A percentile compares a stretch with the other conserved stretches of the same genome.
These are phyloP conservation scores for Acheta domesticus DNA, from an alignment of 2,888 invertebrate genomes.

Conservation along the genomic window DNA sequence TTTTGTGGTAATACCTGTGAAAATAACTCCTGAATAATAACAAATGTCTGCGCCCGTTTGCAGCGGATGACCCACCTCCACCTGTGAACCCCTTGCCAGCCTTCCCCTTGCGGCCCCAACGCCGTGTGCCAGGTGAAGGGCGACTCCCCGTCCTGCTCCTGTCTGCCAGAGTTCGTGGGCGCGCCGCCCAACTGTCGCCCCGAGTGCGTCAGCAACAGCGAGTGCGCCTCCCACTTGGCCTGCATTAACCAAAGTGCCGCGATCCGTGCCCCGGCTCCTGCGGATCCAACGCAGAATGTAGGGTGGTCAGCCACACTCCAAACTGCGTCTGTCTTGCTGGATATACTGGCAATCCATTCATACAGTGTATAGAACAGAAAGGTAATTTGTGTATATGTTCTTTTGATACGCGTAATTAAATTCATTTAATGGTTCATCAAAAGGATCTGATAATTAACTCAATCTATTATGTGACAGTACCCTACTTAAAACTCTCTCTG, in stretches of 20 bases:
- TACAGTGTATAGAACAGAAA: conserved; percentile 47
- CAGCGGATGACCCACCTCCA: conserved; percentile 31
- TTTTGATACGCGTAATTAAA: conserved; percentile 19
- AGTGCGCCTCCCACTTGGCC: conserved; percentile 49
- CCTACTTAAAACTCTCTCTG: no score
- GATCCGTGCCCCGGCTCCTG: conserved; percentile 56
- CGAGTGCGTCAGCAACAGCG: conserved; percentile 60
- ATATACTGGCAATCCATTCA: conserved; percentile 63
- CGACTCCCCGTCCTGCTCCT: conserved; percentile 45
- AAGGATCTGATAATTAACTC: no score
- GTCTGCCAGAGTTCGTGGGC: conserved; percentile 44
- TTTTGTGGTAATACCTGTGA: neutral
- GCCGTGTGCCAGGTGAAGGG: conserved; percentile 42
- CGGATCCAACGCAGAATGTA: conserved; percentile 60
- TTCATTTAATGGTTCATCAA: neutral
- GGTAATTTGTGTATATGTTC: conserved; percentile 39
- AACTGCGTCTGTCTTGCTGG: conserved; percentile 62
- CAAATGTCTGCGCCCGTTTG: neutral
- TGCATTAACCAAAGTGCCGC: conserved; percentile 55
- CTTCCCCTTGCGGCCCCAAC: conserved; percentile 44
- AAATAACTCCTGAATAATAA: conserved; percentile 12
- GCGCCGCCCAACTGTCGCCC: conserved; percentile 44
- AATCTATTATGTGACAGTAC: no score
- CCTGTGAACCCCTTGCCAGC: conserved; percentile 42
- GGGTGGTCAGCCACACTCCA: conserved; percentile 70